phyloP scores from a whole-genome alignment of 2,888 invertebrate genomes.

The Stramonita haemastoma region DNA sequence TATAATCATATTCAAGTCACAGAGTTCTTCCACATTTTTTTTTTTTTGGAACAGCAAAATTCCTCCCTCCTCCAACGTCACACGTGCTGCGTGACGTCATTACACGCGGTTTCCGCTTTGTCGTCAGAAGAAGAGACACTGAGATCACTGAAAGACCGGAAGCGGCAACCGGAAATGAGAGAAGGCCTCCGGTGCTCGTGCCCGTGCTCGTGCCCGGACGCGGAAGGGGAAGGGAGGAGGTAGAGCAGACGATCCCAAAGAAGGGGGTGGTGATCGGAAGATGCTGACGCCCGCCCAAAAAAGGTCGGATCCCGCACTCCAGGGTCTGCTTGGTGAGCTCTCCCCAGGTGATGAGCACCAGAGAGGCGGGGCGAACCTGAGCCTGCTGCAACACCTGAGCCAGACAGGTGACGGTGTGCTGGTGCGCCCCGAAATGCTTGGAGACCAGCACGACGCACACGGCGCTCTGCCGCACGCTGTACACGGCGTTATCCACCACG shows the following conservation, averaged over 20 bases:
- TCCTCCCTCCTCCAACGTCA: background rate
- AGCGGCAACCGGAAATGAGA: conserved; percentile 35
- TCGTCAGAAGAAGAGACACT: background rate
- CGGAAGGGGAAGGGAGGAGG: conserved; percentile 38
- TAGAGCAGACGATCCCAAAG: conserved; percentile 45
- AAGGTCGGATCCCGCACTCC: conserved; percentile 34
- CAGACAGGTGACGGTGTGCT: conserved; percentile 36
- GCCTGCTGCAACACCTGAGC: conserved; percentile 27
- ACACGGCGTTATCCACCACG: conserved; percentile 22
- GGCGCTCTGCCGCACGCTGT: conserved; percentile 39
- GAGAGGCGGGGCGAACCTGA: background rate
- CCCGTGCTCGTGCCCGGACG: background rate
- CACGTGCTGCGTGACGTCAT: conserved; percentile 8
- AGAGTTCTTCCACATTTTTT: no score
- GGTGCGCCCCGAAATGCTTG: conserved; percentile 38
- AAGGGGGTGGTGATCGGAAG: conserved; percentile 41
- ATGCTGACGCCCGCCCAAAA: conserved; percentile 25
- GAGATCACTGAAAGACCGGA: conserved; percentile 39
- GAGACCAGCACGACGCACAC: conserved; percentile 33
- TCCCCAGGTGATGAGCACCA: conserved; percentile 46
- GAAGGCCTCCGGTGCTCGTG: conserved; percentile 5
- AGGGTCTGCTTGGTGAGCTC: conserved; percentile 44
- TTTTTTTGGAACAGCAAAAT: no score
- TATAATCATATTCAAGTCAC: no score
- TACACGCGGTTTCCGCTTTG: background rate